A percentile compares a stretch with the other conserved stretches of the same genome.
phyloP scores from a whole-genome alignment of 1,140 invertebrate genomes.

The Lepeophtheirus salmonis region DNA sequence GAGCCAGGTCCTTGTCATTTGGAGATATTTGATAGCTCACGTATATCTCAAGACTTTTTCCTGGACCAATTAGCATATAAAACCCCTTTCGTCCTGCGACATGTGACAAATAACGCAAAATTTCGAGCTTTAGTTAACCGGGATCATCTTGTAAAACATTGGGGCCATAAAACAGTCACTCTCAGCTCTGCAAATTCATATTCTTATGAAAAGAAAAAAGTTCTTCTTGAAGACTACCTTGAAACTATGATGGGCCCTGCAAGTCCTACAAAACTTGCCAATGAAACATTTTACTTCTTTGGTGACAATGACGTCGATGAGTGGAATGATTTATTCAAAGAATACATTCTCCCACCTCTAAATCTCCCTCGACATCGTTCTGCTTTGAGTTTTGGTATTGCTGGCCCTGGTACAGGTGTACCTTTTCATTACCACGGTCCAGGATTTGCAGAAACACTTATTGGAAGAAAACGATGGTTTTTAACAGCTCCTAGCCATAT shows the following conservation, averaged over 20 bases:
- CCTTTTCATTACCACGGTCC: conserved; percentile 23
- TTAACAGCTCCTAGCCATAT: conserved; percentile 20
- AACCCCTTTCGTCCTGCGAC: conserved; percentile 1
- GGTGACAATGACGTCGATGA: conserved; percentile 21
- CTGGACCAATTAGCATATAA: neutral
- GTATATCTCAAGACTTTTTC: neutral
- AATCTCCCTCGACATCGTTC: conserved; percentile 10
- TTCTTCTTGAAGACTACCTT: conserved; percentile 20
- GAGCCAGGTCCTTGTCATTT: conserved; percentile 8
- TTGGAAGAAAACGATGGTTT: conserved; percentile 22
- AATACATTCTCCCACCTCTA: conserved; percentile 19
- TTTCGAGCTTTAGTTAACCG: neutral
- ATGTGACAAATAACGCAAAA: conserved; percentile 1
- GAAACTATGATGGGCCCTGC: conserved; percentile 19
- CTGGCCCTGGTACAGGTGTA: conserved; percentile 22
- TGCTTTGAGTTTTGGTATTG: conserved; percentile 21
- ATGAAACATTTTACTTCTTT: conserved; percentile 23
- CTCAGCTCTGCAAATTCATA: conserved; percentile 23
- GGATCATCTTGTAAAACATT: neutral
- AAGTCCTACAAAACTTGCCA: conserved; percentile 19
- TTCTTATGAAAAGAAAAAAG: conserved; percentile 21
- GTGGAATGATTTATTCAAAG: conserved; percentile 20
- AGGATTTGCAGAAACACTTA: conserved; percentile 22
- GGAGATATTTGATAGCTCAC: neutral
- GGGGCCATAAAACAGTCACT: conserved; percentile 19